These are phyloP conservation scores for Lycopodina hypogea DNA, from an alignment of 37 sponge, comb jelly and placozoan genomes.

Conservation along the genomic window DNA sequence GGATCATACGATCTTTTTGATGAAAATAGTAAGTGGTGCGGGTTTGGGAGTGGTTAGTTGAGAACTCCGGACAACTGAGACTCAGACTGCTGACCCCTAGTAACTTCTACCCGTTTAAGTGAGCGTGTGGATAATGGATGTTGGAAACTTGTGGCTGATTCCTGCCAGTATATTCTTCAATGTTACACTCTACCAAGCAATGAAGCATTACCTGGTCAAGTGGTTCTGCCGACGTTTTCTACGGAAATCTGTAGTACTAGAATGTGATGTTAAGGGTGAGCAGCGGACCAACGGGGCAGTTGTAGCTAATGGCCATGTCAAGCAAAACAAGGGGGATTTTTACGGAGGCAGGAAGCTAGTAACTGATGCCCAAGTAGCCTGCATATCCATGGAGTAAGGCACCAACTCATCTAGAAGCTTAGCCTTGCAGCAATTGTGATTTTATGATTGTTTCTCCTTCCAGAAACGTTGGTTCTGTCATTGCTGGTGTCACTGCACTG, in stretches of 20 bases:
- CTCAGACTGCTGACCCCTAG: too few relatives aligned
- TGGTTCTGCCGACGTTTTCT: conserved; percentile 15
- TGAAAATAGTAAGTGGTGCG: too few relatives aligned
- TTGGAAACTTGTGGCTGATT: conserved; percentile 11
- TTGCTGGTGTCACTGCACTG: neutral
- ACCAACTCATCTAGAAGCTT: neutral
- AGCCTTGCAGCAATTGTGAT: too few relatives aligned
- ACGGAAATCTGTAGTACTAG: neutral
- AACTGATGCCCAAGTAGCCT: conserved; percentile 15
- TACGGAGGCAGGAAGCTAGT: neutral
- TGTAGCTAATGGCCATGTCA: neutral
- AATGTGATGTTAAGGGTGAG: neutral
- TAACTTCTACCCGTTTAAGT: too few relatives aligned
- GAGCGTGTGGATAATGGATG: too few relatives aligned
- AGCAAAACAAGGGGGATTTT: neutral
- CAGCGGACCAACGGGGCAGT: neutral
- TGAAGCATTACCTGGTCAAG: conserved; percentile 12
- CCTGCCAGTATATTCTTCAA: neutral
- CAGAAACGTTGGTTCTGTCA: neutral
- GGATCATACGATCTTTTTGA: too few relatives aligned
- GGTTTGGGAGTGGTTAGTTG: too few relatives aligned
- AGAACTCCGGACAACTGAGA: too few relatives aligned
- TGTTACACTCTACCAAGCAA: neutral
- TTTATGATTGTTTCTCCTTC: neutral
- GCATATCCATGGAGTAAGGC: conserved; percentile 16